phyloP scores from a whole-genome alignment of 1,140 invertebrate species.

The Trichonephila inaurata region DNA sequence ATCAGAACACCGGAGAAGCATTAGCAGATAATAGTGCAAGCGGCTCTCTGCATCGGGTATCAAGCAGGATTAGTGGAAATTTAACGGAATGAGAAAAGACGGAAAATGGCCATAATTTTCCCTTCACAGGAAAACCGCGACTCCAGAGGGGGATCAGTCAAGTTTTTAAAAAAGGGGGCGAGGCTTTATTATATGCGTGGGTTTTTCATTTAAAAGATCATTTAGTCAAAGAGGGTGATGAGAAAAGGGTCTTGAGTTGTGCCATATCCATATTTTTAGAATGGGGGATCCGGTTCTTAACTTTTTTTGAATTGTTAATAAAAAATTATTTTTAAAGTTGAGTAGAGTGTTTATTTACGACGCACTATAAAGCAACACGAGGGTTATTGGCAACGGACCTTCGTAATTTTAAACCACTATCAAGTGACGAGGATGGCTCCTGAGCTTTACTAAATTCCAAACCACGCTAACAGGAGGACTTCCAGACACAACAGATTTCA shows the following conservation, averaged over 20 bases:
- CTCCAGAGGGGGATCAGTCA: background rate
- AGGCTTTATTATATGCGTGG: background rate
- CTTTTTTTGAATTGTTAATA: too few species aligned
- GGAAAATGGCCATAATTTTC: conserved; percentile 58
- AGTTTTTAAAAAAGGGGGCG: background rate
- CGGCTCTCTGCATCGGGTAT: conserved; percentile 9
- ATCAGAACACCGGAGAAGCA: conserved; percentile 48
- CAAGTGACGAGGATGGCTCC: too few species aligned
- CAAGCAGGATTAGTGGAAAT: background rate
- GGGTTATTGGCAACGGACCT: too few species aligned
- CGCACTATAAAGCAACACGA: too few species aligned
- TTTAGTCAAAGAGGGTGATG: background rate
- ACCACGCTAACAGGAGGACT: too few species aligned
- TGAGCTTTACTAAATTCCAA: too few species aligned
- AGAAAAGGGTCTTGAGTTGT: background rate
- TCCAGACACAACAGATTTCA: too few species aligned
- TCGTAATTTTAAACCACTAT: too few species aligned
- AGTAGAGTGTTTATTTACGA: too few species aligned
- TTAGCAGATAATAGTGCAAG: conserved; percentile 57
- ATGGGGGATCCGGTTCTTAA: too few species aligned
- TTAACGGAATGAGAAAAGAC: background rate
- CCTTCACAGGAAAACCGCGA: background rate
- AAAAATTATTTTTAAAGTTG: too few species aligned
- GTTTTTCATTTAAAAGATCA: background rate
- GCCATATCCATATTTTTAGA: too few species aligned